phyloP scores from a whole-genome alignment of 2,113 vertebrate genomes.

The Anarrhichthys ocellatus region DNA sequence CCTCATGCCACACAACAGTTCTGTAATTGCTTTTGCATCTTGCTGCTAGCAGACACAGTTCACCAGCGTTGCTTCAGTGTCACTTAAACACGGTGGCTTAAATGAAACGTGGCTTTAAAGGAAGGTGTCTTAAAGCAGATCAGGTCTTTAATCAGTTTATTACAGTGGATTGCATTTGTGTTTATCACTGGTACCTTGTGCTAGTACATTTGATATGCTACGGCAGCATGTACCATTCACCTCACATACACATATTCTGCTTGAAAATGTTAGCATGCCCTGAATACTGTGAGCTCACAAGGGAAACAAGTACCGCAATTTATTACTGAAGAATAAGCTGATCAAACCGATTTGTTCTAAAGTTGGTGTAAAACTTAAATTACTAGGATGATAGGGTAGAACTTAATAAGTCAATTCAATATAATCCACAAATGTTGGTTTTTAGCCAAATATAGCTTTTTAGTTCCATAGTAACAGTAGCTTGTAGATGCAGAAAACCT shows the following conservation, averaged over 20 bases:
- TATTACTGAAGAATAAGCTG: conserved; percentile 4
- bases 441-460: not conserved
- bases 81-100: not conserved
- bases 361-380: conserved; percentile 2
- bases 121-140: conserved; percentile 1
- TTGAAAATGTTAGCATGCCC: not conserved
- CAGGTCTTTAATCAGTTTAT: conserved; percentile 2
- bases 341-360: conserved; percentile 21
- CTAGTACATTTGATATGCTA: conserved; percentile 2
- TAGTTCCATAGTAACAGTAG: not conserved
- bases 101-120: conserved; percentile 22
- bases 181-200: conserved; percentile 7
- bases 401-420: not conserved
- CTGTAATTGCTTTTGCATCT: conserved; percentile 38
- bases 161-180: not conserved
- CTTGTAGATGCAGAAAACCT: not conserved
- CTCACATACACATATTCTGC: conserved; percentile 4
- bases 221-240: not conserved
- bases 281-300: not conserved
- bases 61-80: conserved; percentile 38
- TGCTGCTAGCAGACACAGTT: conserved; percentile 34
- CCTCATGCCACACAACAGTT: not conserved
- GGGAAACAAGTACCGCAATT: not conserved
- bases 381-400: too few species aligned
- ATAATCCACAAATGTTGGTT: not conserved